Evolutionary conservation across 2,888 invertebrate genomes (phyloP).

Genomic region (Napeogenes inachia): DNA sequence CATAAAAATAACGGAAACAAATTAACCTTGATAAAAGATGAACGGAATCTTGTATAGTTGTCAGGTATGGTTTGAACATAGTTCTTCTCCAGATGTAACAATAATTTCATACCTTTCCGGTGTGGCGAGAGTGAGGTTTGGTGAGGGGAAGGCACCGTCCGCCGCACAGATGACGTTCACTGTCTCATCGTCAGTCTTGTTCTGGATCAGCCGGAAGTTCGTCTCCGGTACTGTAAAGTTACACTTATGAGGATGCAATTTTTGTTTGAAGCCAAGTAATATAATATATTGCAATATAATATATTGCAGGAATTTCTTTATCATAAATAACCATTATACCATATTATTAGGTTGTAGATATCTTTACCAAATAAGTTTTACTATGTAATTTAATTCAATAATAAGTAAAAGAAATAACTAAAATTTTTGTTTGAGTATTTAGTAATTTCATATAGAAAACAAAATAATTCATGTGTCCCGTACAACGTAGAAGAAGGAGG

Average conservation of each 20-base stretch:
- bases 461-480: not conserved
- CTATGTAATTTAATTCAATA: slow-evolving; percentile 2
- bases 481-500: not conserved
- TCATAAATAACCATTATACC: no score
- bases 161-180: slow-evolving; percentile 77
- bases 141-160: slow-evolving; percentile 76
- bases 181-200: slow-evolving; percentile 72
- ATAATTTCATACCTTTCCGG: slow-evolving; percentile 58
- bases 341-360: no score
- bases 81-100: not conserved
- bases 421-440: no score
- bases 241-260: slow-evolving; percentile 17
- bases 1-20: no score
- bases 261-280: no score
- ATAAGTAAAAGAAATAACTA: not conserved
- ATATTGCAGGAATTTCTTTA: no score
- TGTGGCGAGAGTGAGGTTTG: slow-evolving; percentile 71
- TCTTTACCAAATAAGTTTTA: no score
- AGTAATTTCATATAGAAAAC: no score
- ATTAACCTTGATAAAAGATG: no score
- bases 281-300: no score
- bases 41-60: no score
- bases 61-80: not conserved
- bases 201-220: slow-evolving; percentile 72
- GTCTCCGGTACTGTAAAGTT: slow-evolving; percentile 70